A percentile compares a stretch with the other conserved stretches of the same genome.
These are phyloP conservation scores for Lindbergichthys nudifrons DNA, from an alignment of 2,797 vertebrate species.

Conservation along the genomic window DNA sequence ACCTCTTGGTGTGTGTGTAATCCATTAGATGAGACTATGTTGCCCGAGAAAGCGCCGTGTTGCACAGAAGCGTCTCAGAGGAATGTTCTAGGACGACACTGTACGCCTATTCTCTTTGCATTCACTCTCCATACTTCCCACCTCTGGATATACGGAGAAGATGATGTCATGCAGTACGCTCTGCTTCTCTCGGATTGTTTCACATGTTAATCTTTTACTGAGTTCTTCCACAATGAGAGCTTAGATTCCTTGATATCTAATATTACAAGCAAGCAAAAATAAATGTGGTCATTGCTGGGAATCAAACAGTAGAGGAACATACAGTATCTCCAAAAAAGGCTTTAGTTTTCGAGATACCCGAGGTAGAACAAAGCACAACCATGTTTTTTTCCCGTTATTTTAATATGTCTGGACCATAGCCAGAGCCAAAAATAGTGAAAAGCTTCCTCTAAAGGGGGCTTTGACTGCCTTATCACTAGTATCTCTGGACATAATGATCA, in stretches of 20 bases:
- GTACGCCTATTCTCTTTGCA: constrained; percentile 48
- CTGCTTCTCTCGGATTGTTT: constrained; percentile 9
- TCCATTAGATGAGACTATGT: constrained; percentile 44
- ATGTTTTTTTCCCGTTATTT: too few species aligned
- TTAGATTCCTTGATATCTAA: background rate
- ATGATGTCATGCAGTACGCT: constrained; percentile 41
- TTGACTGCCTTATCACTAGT: too few species aligned
- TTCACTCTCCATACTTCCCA: constrained; percentile 41
- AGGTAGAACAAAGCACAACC: too few species aligned
- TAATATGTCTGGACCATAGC: too few species aligned
- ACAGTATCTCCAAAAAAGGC: too few species aligned
- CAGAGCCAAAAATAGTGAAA: too few species aligned
- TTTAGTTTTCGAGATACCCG: too few species aligned
- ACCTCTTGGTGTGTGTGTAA: constrained; percentile 43
- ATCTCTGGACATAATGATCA: too few species aligned
- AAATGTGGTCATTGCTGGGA: background rate
- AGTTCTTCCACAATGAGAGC: background rate
- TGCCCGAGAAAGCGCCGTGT: constrained; percentile 10
- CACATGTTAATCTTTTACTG: background rate
- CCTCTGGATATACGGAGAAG: background rate
- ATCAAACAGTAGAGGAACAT: background rate
- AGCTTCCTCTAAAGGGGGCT: too few species aligned
- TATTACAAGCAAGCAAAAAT: background rate
- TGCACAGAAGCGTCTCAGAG: constrained; percentile 27
- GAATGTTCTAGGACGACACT: constrained; percentile 33